Conservation (phyloP, 1,140 invertebrate species). For the Zaprionus ghesquierei region DNA sequence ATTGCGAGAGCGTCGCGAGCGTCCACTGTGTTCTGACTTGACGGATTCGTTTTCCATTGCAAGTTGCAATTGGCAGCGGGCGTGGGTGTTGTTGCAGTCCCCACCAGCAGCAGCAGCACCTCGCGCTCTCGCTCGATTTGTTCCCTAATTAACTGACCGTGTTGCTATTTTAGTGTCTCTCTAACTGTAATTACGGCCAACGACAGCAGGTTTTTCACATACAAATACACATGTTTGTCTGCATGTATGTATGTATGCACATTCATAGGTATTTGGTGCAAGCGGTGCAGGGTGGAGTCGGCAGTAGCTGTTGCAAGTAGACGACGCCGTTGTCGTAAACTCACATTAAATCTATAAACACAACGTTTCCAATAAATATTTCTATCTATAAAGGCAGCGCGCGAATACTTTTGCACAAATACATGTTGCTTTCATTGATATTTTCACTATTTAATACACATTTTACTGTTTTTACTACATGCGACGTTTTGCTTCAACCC, state of each 20-base stretch:
- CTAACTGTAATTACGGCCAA: conserved; percentile 66
- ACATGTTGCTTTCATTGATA: conserved; percentile 35
- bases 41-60: conserved; percentile 82
- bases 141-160: conserved; percentile 56
- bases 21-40: conserved; percentile 82
- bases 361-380: conserved; percentile 2
- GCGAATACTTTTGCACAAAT: conserved; percentile 6
- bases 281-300: conserved; percentile 46
- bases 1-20: conserved; percentile 80
- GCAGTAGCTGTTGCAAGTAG: conserved; percentile 19
- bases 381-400: conserved; percentile 17
- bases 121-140: conserved; percentile 16
- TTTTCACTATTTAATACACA: conserved; percentile 63
- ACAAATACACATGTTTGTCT: conserved; percentile 32
- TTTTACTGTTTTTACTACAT: conserved; percentile 49
- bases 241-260: conserved; percentile 15
- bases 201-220: conserved; percentile 70
- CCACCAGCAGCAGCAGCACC: background rate
- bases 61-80: conserved; percentile 32
- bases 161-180: conserved; percentile 68
- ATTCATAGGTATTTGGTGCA: conserved; percentile 47
- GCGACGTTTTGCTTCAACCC: conserved; percentile 55
- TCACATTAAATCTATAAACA: conserved; percentile 8
- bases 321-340: conserved; percentile 19
- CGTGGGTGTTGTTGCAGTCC: conserved; percentile 36